Conservation (phyloP, 2,888 invertebrate species). For the Dimorphilus gyrociliatus region DNA sequence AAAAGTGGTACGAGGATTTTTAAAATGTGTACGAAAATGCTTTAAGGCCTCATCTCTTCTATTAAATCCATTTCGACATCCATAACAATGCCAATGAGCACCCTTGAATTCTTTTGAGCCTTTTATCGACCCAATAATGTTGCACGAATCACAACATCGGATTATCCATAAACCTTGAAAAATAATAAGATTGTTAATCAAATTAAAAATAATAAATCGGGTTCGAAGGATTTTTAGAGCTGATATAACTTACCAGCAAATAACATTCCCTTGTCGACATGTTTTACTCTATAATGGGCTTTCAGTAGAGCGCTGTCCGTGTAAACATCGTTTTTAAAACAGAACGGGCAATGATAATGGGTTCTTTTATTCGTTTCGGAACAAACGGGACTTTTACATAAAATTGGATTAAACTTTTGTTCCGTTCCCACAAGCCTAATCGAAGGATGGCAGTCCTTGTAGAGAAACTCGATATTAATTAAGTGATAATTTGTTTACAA, state of each 20-base stretch:
- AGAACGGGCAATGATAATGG: constrained; percentile 37
- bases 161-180: constrained; percentile 30
- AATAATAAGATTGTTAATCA: constrained; percentile 2
- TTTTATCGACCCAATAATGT: constrained; percentile 37
- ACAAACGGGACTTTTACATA: constrained; percentile 25
- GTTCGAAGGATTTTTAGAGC: background rate
- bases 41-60: constrained; percentile 35
- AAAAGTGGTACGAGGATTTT: constrained; percentile 36
- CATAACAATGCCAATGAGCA: constrained; percentile 38
- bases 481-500: too few species aligned
- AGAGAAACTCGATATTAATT: too few species aligned
- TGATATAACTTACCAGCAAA: constrained; percentile 28
- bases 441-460: too few species aligned
- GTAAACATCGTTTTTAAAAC: constrained; percentile 29
- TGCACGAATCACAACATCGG: constrained; percentile 35
- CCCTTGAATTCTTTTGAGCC: constrained; percentile 36
- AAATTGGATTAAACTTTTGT: constrained; percentile 26
- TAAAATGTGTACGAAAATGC: constrained; percentile 36
- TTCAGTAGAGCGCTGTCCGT: constrained; percentile 33
- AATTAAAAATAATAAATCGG: background rate
- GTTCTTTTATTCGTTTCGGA: constrained; percentile 16
- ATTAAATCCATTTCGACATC: constrained; percentile 35
- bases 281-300: constrained; percentile 36
- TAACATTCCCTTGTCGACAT: constrained; percentile 37
- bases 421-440: constrained; percentile 36